phyloP scores from a whole-genome alignment of 2,888 invertebrate genomes.

The Chesias legatella region DNA sequence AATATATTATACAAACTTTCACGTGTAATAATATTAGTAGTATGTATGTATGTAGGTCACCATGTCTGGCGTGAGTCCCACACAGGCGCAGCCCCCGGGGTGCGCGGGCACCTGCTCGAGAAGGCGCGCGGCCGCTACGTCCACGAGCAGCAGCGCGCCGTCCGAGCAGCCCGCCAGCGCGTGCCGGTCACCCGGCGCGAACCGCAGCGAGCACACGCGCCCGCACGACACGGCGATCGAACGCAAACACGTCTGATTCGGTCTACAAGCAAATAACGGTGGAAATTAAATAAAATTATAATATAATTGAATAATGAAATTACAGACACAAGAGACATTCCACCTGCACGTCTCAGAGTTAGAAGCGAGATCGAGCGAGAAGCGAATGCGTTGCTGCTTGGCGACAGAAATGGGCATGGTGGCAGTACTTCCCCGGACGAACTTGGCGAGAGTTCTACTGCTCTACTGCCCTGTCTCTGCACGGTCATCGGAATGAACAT shows the following conservation, averaged over 20 bases:
- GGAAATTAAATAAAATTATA: not conserved
- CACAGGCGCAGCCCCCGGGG: constrained; percentile 87
- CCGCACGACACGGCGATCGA: constrained; percentile 82
- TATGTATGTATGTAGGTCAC: constrained; percentile 57
- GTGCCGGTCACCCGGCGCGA: constrained; percentile 94
- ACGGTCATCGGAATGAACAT: too few species aligned
- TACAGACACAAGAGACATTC: too few species aligned
- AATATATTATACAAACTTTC: too few species aligned
- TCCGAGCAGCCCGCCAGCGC: constrained; percentile 92
- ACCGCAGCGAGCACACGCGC: constrained; percentile 86
- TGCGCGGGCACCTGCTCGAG: constrained; percentile 93
- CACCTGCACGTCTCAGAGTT: too few species aligned
- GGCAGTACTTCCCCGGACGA: too few species aligned
- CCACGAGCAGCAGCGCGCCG: constrained; percentile 90
- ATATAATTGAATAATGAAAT: too few species aligned
- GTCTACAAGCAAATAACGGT: constrained; percentile 41
- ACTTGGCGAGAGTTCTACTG: too few species aligned
- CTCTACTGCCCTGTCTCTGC: too few species aligned
- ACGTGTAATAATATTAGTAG: too few species aligned
- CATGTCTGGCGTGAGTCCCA: constrained; percentile 89
- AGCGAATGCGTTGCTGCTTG: too few species aligned
- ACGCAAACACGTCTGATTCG: constrained; percentile 84
- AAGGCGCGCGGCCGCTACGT: constrained; percentile 89
- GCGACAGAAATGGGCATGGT: too few species aligned
- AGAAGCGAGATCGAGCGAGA: too few species aligned